A percentile compares a stretch with the other conserved stretches of the same genome.
These are phyloP conservation scores for Nephotettix cincticeps DNA, from an alignment of 1,140 invertebrate genomes.

Conservation along the genomic window DNA sequence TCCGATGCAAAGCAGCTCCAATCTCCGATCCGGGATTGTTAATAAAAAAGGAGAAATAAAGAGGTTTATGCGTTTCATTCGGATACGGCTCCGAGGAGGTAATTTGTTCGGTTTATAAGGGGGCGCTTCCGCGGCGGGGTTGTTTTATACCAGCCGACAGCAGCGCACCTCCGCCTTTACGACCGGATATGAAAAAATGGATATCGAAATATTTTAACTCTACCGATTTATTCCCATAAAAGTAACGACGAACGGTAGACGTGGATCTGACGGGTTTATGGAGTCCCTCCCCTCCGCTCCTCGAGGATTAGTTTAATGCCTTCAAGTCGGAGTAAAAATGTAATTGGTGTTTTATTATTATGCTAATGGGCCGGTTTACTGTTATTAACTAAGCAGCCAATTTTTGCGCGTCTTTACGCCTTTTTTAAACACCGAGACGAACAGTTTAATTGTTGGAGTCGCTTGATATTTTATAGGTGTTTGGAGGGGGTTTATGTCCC, in stretches of 20 bases:
- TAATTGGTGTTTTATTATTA: constrained; percentile 14
- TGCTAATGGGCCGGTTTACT: constrained; percentile 13
- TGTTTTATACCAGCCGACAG: constrained; percentile 6
- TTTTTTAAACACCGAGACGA: not conserved
- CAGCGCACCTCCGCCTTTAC: not conserved
- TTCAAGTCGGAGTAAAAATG: constrained; percentile 6
- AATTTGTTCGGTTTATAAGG: constrained; percentile 13
- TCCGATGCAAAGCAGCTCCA: constrained; percentile 2
- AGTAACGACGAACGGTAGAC: not conserved
- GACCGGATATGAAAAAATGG: constrained; percentile 19
- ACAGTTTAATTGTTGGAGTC: not conserved
- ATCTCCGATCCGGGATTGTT: not conserved
- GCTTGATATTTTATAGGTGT: no score
- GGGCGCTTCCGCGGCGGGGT: not conserved
- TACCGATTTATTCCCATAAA: constrained; percentile 11
- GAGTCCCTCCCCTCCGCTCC: not conserved
- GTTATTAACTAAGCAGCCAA: constrained; percentile 20
- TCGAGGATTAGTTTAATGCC: not conserved
- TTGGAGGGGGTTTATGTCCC: no score
- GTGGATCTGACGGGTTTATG: not conserved
- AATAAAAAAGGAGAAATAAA: constrained; percentile 22
- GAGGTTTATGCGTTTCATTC: constrained; percentile 12
- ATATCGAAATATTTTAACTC: constrained; percentile 18
- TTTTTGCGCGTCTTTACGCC: not conserved
- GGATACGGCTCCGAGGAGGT: not conserved